Evolutionary conservation across 2,888 invertebrate genomes (phyloP).

Genomic region (Hemicrepidius hirtus): DNA sequence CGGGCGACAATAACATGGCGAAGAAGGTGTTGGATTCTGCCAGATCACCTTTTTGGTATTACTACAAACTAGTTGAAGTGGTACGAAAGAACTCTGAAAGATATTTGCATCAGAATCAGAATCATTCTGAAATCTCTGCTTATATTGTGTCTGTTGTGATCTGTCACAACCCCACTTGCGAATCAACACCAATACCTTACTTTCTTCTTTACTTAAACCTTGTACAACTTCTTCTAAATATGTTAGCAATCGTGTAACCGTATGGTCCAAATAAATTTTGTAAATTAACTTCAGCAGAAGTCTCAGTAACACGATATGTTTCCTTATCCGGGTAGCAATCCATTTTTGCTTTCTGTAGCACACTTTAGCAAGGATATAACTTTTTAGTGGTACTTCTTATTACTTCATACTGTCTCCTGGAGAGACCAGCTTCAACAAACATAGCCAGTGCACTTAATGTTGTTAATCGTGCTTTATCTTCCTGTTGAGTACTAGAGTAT

Average conservation of each 20-base stretch:
- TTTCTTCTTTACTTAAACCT: slow-evolving; percentile 46
- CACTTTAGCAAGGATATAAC: slow-evolving; percentile 58
- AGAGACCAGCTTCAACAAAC: slow-evolving; percentile 58
- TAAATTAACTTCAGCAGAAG: slow-evolving; percentile 53
- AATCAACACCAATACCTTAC: slow-evolving; percentile 44
- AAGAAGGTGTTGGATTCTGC: slow-evolving; percentile 62
- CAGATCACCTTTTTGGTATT: slow-evolving; percentile 43
- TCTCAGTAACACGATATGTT: slow-evolving; percentile 53
- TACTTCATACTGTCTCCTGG: slow-evolving; percentile 59
- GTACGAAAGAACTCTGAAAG: slow-evolving; percentile 61
- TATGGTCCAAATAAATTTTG: slow-evolving; percentile 58
- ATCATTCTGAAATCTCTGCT: slow-evolving; percentile 59
- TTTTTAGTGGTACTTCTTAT: slow-evolving; percentile 59
- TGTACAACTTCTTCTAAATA: slow-evolving; percentile 24
- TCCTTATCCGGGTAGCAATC: not conserved
- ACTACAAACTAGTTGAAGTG: slow-evolving; percentile 50
- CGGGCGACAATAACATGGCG: slow-evolving; percentile 60
- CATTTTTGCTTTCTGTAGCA: slow-evolving; percentile 57
- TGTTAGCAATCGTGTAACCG: slow-evolving; percentile 49
- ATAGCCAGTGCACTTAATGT: slow-evolving; percentile 59
- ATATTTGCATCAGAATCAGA: slow-evolving; percentile 57
- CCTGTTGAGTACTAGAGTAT: no score
- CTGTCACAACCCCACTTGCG: slow-evolving; percentile 60
- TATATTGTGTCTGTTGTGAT: slow-evolving; percentile 59
- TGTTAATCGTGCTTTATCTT: slow-evolving; percentile 45